A percentile compares a stretch with the other conserved stretches of the same genome.
These are phyloP conservation scores for Saimiri boliviensis DNA, from an alignment of 2,113 vertebrate species.

Conservation along the genomic window DNA sequence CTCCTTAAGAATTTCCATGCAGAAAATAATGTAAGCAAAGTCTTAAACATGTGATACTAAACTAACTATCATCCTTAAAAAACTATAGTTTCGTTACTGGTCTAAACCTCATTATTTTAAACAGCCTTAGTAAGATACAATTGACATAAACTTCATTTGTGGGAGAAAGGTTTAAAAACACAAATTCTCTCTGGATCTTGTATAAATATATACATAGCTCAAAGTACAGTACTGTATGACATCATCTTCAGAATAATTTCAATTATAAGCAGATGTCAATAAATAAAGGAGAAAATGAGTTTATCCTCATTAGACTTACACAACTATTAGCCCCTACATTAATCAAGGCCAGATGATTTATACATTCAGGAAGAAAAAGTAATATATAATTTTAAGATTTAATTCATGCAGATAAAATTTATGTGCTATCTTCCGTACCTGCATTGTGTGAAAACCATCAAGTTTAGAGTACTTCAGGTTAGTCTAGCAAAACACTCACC, in stretches of 20 bases:
- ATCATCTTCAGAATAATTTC: no score
- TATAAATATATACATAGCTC: not conserved
- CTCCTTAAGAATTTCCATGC: not conserved
- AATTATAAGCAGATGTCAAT: not conserved
- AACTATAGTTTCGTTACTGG: not conserved
- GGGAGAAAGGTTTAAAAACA: not conserved
- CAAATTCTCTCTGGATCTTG: not conserved
- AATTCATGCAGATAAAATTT: not conserved
- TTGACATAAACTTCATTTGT: not conserved
- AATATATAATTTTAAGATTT: not conserved
- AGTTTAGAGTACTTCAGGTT: not conserved
- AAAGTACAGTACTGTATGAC: fast-evolving
- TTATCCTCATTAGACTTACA: not conserved
- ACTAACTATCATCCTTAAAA: not conserved
- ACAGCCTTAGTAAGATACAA: not conserved
- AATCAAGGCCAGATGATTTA: not conserved
- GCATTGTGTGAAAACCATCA: not conserved
- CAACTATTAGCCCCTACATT: not conserved
- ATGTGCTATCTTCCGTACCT: not conserved
- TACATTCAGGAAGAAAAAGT: not conserved
- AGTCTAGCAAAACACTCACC: not conserved
- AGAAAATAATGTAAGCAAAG: not conserved
- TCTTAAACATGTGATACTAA: not conserved
- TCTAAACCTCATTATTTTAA: not conserved
- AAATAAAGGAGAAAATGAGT: not conserved